These are phyloP conservation scores for Agapostemon virescens DNA, from an alignment of 2,888 invertebrate species.

Conservation along the genomic window DNA sequence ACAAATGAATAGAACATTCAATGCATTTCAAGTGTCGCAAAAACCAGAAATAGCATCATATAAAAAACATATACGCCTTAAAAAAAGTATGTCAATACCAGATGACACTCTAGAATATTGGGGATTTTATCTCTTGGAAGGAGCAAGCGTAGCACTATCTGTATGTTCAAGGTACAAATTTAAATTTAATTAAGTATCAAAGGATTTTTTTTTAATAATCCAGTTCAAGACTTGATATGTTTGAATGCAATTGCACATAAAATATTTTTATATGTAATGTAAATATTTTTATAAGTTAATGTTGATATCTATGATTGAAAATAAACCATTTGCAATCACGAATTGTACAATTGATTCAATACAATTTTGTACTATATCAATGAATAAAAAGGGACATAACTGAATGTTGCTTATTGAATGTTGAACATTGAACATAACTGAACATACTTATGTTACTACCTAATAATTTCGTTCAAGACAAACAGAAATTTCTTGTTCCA, in stretches of 20 bases:
- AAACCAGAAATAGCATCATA: constrained; percentile 86
- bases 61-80: constrained; percentile 88
- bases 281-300: too few relatives aligned
- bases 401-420: too few relatives aligned
- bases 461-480: not conserved
- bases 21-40: constrained; percentile 88
- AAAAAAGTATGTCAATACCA: constrained; percentile 90
- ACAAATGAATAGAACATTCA: constrained; percentile 87
- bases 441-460: too few relatives aligned
- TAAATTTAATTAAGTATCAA: not conserved
- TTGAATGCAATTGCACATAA: too few relatives aligned
- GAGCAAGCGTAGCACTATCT: constrained; percentile 88
- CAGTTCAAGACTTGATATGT: not conserved
- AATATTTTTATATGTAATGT: too few relatives aligned
- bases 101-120: constrained; percentile 94
- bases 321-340: too few relatives aligned
- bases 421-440: too few relatives aligned
- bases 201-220: not conserved
- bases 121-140: constrained; percentile 91
- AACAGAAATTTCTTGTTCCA: not conserved
- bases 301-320: too few relatives aligned
- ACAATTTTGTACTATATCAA: too few relatives aligned
- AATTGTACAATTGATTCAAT: too few relatives aligned
- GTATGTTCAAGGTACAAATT: constrained; percentile 87
- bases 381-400: too few relatives aligned